Evolutionary conservation across 2,797 vertebrate genomes (phyloP), one percentile per base, ranked within the genome.

Genomic region (Chloroceryle inda): DNA sequence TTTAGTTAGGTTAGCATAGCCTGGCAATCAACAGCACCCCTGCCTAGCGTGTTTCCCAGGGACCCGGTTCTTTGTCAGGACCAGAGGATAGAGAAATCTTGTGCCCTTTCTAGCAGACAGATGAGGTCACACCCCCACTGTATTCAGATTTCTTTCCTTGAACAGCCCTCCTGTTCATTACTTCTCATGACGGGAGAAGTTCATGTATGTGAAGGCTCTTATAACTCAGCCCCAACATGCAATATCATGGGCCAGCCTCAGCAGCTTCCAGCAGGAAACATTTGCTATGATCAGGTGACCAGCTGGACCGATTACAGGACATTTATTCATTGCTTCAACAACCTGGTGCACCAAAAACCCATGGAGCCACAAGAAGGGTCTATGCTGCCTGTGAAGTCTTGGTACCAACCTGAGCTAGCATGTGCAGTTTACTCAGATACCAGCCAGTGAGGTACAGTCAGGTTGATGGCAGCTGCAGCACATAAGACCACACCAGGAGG

Each of bases 251-350:
- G 53, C 31, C 31, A 81, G 52, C 9, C 2, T 64, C 44, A 61
- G 44, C 64, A 83, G 44, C 49, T 75, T 84, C 85, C 6, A 5
- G 21, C 20, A 71, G 44, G 18, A 33, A 76, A 29, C 6, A 9
- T 33, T 50, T 80, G 33, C 42, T 37, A 2, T 29, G 52, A 33
- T 63, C 64, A 67, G 44, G 61, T 37, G 73, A 55, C 61, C 73
- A 86, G 37, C 31, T 80, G 71, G 85, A 66, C 13, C 0, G 0
- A 20, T 81, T 75, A 23, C 0, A 0, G 27, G 29, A 49, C 33
- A 68, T 88, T 81, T 71, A 64, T 42, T 67, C 12, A 21, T 10
- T 38, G 11, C 38, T 82, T 50, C 71, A 88, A 2, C 62, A 82
- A 13, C 3, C 11, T 20, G 61, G 49, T 31, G 49, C 49, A 64